A percentile compares a stretch with the other conserved stretches of the same genome.
These are phyloP conservation scores for Diploptera punctata DNA, from an alignment of 2,888 invertebrate species.

Conservation along the genomic window DNA sequence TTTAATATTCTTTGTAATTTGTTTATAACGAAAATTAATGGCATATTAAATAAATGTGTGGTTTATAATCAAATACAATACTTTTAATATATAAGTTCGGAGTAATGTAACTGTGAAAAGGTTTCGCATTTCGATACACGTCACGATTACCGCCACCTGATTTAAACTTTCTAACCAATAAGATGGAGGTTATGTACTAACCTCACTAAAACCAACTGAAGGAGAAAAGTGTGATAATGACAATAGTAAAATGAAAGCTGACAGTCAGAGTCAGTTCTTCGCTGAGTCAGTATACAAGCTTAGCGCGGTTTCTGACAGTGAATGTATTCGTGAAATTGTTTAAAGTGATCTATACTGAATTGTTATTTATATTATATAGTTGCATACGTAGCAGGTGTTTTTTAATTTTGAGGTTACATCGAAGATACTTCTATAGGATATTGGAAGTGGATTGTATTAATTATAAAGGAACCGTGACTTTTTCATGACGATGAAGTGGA, in stretches of 20 bases:
- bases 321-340: not conserved
- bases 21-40: too few relatives aligned
- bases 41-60: too few relatives aligned
- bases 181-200: not conserved
- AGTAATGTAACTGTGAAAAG: too few relatives aligned
- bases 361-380: not conserved
- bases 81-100: too few relatives aligned
- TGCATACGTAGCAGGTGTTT: too few relatives aligned
- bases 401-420: too few relatives aligned
- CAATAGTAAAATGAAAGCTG: not conserved
- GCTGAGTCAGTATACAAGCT: not conserved
- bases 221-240: not conserved
- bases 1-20: too few relatives aligned
- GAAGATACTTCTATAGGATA: too few relatives aligned
- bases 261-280: not conserved
- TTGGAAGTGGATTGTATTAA: too few relatives aligned
- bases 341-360: not conserved
- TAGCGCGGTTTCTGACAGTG: conserved; percentile 11
- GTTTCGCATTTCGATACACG: too few relatives aligned
- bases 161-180: not conserved
- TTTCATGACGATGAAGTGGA: conserved; percentile 6
- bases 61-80: too few relatives aligned
- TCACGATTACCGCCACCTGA: not conserved
- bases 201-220: not conserved
- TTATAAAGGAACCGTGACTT: too few relatives aligned